A percentile compares a stretch with the other conserved stretches of the same genome.
These are phyloP conservation scores for Rhamnusium bicolor DNA, from an alignment of 2,888 invertebrate genomes.

Conservation along the genomic window DNA sequence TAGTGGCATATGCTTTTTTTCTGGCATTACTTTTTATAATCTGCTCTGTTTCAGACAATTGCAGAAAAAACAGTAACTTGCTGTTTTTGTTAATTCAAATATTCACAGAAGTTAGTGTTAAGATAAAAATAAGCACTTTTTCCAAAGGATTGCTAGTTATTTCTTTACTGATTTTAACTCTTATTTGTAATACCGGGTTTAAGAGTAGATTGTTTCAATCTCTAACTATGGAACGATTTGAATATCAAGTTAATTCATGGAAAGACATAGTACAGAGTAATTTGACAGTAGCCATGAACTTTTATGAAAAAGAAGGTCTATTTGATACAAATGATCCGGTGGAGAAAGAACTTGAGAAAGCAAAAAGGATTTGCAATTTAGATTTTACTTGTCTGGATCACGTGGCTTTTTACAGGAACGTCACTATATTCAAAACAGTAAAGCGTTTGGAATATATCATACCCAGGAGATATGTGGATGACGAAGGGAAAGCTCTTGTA, in stretches of 20 bases:
- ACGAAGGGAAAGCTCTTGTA: background rate
- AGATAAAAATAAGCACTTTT: no score
- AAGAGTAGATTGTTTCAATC: background rate
- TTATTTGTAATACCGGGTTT: background rate
- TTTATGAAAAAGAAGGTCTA: background rate
- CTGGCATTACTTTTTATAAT: background rate
- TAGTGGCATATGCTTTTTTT: background rate
- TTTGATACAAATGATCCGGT: background rate
- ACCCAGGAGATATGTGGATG: conserved; percentile 9
- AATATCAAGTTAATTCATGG: background rate
- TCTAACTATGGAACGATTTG: background rate
- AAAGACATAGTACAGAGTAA: background rate
- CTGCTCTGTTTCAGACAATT: background rate
- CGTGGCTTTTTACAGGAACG: background rate
- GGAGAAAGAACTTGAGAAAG: background rate
- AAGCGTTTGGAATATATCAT: background rate
- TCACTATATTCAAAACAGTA: background rate
- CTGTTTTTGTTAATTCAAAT: no score
- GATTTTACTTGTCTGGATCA: background rate
- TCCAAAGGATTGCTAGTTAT: background rate
- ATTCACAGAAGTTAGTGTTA: no score
- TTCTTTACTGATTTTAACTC: background rate
- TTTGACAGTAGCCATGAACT: background rate
- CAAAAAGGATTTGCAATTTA: background rate
- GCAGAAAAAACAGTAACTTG: background rate